Conservation (phyloP, 2,888 invertebrate species). For the Lasiommata megera region DNA sequence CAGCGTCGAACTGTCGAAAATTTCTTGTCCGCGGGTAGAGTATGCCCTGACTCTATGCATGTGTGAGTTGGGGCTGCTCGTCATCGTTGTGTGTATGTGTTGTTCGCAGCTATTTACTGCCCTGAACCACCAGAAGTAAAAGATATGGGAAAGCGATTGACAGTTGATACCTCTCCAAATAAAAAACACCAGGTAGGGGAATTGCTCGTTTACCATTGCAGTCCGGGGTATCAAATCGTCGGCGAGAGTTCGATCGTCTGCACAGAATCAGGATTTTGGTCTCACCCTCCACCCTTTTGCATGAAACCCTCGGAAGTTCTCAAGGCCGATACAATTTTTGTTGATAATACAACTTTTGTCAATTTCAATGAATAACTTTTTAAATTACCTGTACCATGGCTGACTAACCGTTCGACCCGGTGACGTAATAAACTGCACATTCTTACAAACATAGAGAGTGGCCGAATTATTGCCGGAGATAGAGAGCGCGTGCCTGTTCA, state of each 20-base stretch:
- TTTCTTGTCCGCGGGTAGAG: too few species aligned
- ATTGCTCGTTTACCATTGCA: conserved; percentile 86
- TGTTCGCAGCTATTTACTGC: conserved; percentile 88
- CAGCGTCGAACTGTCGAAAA: too few species aligned
- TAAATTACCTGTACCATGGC: too few species aligned
- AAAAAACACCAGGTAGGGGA: conserved; percentile 89
- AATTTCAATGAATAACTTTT: conserved; percentile 50
- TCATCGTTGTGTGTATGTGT: too few species aligned
- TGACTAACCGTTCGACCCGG: too few species aligned
- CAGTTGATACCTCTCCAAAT: conserved; percentile 54
- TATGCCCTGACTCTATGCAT: too few species aligned
- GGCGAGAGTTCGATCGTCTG: conserved; percentile 93
- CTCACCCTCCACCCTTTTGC: conserved; percentile 92
- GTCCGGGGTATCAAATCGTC: conserved; percentile 55
- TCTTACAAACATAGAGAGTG: too few species aligned
- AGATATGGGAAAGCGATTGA: conserved; percentile 83
- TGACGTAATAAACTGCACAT: too few species aligned
- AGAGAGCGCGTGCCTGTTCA: too few species aligned
- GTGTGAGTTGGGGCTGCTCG: too few species aligned
- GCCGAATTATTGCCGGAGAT: too few species aligned
- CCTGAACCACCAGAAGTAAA: conserved; percentile 86
- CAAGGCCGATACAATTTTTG: conserved; percentile 61
- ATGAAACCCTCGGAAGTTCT: conserved; percentile 56
- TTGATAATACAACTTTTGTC: conserved; percentile 67
- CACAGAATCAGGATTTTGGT: conserved; percentile 94